Evolutionary conservation across 2,113 vertebrate species (phyloP), one percentile per base, ranked within the genome.

Genomic region (Tyto alba): DNA sequence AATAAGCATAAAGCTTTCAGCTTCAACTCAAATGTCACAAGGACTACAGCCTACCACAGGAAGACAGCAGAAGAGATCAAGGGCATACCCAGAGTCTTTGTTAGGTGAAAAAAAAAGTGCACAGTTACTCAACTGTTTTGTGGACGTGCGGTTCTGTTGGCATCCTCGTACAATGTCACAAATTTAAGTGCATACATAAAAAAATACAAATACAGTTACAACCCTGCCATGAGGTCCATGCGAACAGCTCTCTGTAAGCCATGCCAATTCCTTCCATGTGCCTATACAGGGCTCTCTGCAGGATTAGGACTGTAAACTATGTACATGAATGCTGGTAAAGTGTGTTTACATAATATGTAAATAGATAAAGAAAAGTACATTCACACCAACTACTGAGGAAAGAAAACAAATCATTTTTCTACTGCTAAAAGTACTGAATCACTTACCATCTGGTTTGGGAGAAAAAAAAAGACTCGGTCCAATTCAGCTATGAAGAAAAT

Each of bases 341-440:
- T 25, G n/a, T 81, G 87, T 93, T 96, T 96, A 96, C 60, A 50
- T 93, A 96, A 96, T 88, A 96, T 88, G 92, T 91, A 97, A 96
- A 96, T 96, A 95, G 90, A 90, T 94, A 94, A 96, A 93, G 96
- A 96, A 96, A 96, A 96, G 96, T 96, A 94, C 92, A 96, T 94
- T 96, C 92, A 92, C 90, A 90, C 85, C 85, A 94, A 50, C 95
- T 90, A 94, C 78, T 23, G 18, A 88, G 78, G 72, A 90, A 96
- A 96, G 88, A 96, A 96, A 97, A 96, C 82, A 91, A 96, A 96
- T 89, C 27, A 67, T 94, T 96, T 90, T 86, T 91, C 78, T 96
- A 41, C 75, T 74, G 88, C 93, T 94, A 52, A 73, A 94, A 95
- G 92, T 77, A 96, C 93, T 96, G 95, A 97, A 95, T 97, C 95